These are phyloP conservation scores for Aldrovandia affinis DNA, from an alignment of 2,797 vertebrate genomes.

Conservation along the genomic window DNA sequence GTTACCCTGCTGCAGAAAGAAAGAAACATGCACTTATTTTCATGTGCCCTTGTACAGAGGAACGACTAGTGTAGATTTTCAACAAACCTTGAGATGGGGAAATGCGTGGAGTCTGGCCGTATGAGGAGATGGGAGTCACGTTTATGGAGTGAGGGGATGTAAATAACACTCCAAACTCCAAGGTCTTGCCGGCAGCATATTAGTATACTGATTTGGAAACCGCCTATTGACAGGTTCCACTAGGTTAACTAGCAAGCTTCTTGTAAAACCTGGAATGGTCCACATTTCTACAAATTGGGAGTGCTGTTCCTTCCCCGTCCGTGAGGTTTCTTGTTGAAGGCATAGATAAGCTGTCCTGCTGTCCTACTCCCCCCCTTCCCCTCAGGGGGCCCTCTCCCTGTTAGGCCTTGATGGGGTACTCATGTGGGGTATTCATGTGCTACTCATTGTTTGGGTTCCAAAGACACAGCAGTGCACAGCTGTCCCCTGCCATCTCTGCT, in stretches of 20 bases:
- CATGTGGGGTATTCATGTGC: too few species aligned
- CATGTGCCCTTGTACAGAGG: background rate
- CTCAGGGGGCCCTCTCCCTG: background rate
- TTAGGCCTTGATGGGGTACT: background rate
- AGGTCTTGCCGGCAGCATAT: too few species aligned
- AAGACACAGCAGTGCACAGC: background rate
- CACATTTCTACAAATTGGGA: background rate
- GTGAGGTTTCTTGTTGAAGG: background rate
- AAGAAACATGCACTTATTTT: background rate
- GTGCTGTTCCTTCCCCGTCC: background rate
- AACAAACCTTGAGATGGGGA: background rate
- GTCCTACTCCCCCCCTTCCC: background rate
- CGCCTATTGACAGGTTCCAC: too few species aligned
- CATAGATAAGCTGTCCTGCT: background rate
- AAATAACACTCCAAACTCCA: too few species aligned
- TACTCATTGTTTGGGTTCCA: background rate
- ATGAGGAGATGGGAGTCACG: too few species aligned
- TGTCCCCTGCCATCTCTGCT: background rate
- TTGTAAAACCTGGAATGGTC: too few species aligned
- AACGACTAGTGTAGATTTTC: background rate
- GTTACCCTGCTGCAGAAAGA: background rate
- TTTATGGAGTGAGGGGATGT: too few species aligned
- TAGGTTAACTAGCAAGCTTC: too few species aligned
- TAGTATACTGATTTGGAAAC: too few species aligned
- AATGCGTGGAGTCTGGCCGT: background rate